Conservation (phyloP, 2,113 vertebrate species). For the Nothocercus nigrocapillus region DNA sequence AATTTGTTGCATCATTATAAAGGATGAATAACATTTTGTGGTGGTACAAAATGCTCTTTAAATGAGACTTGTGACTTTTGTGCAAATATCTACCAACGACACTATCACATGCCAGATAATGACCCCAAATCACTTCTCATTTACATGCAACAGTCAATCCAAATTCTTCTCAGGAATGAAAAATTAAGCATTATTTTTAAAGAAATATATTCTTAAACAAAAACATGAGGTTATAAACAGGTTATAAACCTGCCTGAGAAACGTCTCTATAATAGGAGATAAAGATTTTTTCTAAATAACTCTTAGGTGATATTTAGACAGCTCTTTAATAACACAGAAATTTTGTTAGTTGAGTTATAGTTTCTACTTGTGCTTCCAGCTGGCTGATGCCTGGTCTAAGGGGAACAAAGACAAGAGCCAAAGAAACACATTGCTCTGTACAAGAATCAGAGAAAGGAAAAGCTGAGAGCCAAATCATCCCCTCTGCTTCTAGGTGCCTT, state of each 20-base stretch:
- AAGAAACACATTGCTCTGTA: constrained; percentile 30
- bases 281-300: neutral
- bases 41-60: neutral
- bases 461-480: constrained; percentile 2
- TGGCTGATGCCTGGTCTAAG: constrained; percentile 15
- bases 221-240: neutral
- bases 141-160: neutral
- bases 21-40: neutral
- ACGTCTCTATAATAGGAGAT: neutral
- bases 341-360: neutral
- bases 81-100: neutral
- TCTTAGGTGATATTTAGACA: constrained; percentile 47
- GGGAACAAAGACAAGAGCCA: neutral
- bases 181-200: neutral
- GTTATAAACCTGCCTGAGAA: neutral
- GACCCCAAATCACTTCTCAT: neutral
- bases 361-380: constrained; percentile 53
- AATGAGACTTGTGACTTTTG: neutral
- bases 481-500: constrained; percentile 9
- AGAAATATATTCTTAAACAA: neutral
- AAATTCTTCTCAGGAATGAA: neutral
- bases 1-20: neutral
- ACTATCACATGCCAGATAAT: neutral
- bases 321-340: constrained; percentile 57
- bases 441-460: neutral